Conservation (phyloP, 2,888 invertebrate species). For the Melikaiella ostensackeni region DNA sequence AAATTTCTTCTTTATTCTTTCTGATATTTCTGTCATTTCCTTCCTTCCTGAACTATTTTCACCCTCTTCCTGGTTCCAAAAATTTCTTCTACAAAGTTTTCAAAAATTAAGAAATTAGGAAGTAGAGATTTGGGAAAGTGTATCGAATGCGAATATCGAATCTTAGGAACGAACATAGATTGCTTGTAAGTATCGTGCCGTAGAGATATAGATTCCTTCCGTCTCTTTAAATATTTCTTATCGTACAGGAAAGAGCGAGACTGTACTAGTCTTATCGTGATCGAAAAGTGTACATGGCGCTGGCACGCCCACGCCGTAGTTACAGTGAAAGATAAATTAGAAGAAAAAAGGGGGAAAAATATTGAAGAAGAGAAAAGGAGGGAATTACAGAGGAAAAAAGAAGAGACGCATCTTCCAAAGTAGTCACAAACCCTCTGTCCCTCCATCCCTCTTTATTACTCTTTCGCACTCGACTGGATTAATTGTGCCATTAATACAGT, state of each 20-base stretch:
- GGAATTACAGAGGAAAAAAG: background rate
- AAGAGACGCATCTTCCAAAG: background rate
- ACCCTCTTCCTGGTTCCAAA: no score
- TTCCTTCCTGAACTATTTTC: no score
- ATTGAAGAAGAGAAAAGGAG: conserved; percentile 12
- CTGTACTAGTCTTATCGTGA: background rate
- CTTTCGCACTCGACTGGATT: conserved; percentile 8
- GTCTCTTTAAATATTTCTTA: background rate
- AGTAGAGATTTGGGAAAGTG: background rate
- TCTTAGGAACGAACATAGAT: background rate
- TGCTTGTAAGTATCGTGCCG: background rate
- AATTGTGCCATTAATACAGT: conserved; percentile 27
- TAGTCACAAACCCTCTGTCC: background rate
- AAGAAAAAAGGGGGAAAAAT: background rate
- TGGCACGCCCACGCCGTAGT: conserved; percentile 39
- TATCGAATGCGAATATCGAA: background rate
- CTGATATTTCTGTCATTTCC: no score
- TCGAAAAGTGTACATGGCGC: conserved; percentile 9
- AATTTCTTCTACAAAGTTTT: no score
- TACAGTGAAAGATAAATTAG: conserved; percentile 40
- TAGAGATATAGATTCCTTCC: conserved; percentile 2
- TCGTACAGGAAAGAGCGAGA: conserved; percentile 37
- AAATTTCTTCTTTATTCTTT: no score
- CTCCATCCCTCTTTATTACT: conserved; percentile 4
- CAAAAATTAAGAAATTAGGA: no score